phyloP scores from a whole-genome alignment of 2,113 vertebrate species.

The Lanius collurio region DNA sequence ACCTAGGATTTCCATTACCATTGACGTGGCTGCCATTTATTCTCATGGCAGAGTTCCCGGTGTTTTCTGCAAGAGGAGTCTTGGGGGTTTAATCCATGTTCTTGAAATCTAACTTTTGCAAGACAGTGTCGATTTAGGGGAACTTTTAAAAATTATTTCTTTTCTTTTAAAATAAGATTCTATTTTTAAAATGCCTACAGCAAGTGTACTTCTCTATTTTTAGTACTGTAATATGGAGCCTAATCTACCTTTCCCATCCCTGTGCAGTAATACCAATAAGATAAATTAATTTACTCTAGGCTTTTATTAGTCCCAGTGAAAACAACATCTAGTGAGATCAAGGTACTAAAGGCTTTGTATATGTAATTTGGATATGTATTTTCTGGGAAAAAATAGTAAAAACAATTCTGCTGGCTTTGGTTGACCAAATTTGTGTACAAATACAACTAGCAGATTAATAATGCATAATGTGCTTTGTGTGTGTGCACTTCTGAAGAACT shows the following conservation, averaged over 20 bases:
- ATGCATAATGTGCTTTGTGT: not conserved
- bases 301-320: not conserved
- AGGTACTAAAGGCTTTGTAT: not conserved
- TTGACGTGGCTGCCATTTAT: not conserved
- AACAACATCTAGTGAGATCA: not conserved
- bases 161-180: not conserved
- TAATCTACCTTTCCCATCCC: not conserved
- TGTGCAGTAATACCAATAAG: not conserved
- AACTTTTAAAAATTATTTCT: not conserved
- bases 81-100: not conserved
- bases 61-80: not conserved
- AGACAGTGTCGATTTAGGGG: not conserved
- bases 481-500: not conserved
- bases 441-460: not conserved
- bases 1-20: not conserved
- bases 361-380: not conserved
- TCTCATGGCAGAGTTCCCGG: not conserved
- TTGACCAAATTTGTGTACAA: not conserved
- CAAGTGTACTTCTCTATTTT: not conserved
- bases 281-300: not conserved
- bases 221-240: not conserved
- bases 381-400: not conserved
- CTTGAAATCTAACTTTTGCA: not conserved
- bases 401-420: not conserved
- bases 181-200: not conserved